Evolutionary conservation across 2,797 vertebrate species (phyloP).

Genomic region (Malacoraja senta): DNA sequence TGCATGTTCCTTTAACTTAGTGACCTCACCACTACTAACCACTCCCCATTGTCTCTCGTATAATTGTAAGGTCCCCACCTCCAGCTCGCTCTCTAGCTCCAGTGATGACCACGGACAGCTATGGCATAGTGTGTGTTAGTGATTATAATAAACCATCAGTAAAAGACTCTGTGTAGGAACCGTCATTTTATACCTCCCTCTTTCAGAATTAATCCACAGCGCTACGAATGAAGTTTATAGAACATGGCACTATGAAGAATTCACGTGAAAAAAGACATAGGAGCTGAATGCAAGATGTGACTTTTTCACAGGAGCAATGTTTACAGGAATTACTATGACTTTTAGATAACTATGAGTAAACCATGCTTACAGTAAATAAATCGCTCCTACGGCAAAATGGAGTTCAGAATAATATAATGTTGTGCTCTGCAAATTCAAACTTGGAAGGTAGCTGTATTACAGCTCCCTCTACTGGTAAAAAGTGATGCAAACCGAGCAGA

Average conservation of each 20-base stretch:
- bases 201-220: background rate
- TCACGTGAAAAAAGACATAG: background rate
- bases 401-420: background rate
- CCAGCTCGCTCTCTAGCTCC: no score
- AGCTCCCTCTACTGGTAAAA: slow-evolving; percentile 10
- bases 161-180: no score
- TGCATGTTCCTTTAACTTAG: no score
- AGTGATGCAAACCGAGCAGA: background rate
- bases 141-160: no score
- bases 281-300: background rate
- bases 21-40: no score
- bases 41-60: no score
- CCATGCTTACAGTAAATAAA: background rate
- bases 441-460: background rate
- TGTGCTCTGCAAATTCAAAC: background rate
- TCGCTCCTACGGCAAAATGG: background rate
- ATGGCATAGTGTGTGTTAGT: no score
- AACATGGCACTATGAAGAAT: background rate
- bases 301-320: no score
- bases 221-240: background rate
- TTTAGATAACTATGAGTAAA: background rate
- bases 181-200: background rate
- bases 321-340: background rate
- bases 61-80: no score
- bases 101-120: no score